phyloP scores from a whole-genome alignment of 2,113 vertebrate genomes.

The Syngnathus scovelli region DNA sequence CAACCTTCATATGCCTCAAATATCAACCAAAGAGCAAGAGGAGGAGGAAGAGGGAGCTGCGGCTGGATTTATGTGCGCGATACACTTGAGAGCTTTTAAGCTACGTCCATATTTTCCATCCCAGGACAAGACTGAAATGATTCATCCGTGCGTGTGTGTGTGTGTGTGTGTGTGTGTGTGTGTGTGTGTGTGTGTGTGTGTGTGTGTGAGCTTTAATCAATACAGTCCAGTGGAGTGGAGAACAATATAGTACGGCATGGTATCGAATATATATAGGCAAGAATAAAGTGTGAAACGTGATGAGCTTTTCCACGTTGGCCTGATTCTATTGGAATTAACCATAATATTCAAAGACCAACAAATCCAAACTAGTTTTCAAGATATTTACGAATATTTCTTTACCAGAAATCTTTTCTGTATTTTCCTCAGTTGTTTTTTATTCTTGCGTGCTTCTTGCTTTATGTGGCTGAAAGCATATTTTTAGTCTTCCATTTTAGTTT shows the following conservation, averaged over 20 bases:
- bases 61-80: conserved; percentile 55
- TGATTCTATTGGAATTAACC: too few species aligned
- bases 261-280: too few species aligned
- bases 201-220: conserved; percentile 8
- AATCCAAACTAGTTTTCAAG: too few species aligned
- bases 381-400: too few species aligned
- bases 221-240: neutral
- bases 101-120: conserved; percentile 61
- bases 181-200: neutral
- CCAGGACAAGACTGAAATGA: conserved; percentile 58
- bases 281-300: too few species aligned
- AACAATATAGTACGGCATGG: too few species aligned
- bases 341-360: too few species aligned
- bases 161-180: conserved; percentile 16
- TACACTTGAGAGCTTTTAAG: conserved; percentile 61
- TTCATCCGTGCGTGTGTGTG: conserved; percentile 21
- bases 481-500: neutral
- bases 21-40: neutral
- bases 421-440: neutral
- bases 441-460: neutral
- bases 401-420: neutral
- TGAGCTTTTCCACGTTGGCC: too few species aligned
- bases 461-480: too few species aligned
- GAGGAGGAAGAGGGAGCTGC: neutral
- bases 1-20: conserved; percentile 46